A percentile compares a stretch with the other conserved stretches of the same genome.
Conservation (phyloP, 1,140 invertebrate species). For the Zeugodacus cucurbitae region DNA sequence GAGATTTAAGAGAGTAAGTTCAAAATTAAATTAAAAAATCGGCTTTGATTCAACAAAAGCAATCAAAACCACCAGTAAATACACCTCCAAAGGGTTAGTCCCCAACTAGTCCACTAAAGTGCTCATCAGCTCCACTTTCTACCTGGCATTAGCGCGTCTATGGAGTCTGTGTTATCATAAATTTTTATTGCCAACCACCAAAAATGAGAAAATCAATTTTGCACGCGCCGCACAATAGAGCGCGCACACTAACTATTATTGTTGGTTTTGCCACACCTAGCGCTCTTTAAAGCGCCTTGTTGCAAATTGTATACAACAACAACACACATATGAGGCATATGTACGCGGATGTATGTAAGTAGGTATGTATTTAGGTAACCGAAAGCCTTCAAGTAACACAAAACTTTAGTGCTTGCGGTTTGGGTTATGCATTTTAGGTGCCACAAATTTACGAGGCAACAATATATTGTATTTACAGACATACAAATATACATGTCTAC, state of each 20-base stretch:
- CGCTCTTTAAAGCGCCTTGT: not conserved
- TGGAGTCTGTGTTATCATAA: constrained; percentile 2
- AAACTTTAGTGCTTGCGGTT: constrained; percentile 12
- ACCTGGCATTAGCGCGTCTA: not conserved
- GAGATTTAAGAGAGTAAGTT: no score
- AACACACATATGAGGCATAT: not conserved
- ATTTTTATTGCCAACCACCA: not conserved
- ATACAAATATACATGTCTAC: not conserved
- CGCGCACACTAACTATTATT: not conserved
- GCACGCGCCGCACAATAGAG: not conserved
- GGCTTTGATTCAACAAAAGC: no score
- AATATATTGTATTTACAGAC: not conserved
- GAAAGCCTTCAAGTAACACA: constrained; percentile 1
- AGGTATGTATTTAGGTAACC: not conserved
- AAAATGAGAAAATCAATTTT: constrained; percentile 37
- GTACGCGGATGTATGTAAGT: not conserved
- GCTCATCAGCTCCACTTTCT: not conserved
- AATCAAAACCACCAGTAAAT: no score
- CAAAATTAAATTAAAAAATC: no score
- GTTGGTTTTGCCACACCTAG: not conserved
- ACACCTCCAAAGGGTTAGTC: no score
- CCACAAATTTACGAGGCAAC: constrained; percentile 18
- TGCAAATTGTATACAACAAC: not conserved
- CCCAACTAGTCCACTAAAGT: no score
- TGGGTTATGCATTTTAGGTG: not conserved